These are phyloP conservation scores for Sinodicranocentrus sp. DNA, from an alignment of 2,888 invertebrate species.

Conservation along the genomic window DNA sequence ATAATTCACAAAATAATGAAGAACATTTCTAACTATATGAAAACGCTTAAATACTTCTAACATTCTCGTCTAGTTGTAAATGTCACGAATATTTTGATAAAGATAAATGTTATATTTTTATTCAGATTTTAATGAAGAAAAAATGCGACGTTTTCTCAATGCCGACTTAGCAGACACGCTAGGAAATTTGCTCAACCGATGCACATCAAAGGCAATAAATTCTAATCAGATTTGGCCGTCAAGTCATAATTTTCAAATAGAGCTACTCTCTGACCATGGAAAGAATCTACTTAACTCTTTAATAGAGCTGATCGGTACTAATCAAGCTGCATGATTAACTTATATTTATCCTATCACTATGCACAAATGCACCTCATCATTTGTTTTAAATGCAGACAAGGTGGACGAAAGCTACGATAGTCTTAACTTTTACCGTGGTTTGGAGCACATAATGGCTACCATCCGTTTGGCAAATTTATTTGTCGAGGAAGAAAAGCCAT, in stretches of 20 bases:
- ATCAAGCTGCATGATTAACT: not conserved
- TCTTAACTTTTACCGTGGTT: constrained; percentile 89
- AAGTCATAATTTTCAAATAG: not conserved
- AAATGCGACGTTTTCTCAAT: constrained; percentile 88
- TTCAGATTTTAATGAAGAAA: constrained; percentile 89
- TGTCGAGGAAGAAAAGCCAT: constrained; percentile 92
- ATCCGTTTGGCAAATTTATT: constrained; percentile 90
- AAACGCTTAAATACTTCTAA: too few relatives aligned
- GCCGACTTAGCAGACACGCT: constrained; percentile 94
- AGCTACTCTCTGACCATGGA: constrained; percentile 46
- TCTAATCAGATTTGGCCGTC: constrained; percentile 86
- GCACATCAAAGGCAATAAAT: constrained; percentile 88
- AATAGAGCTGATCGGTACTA: constrained; percentile 39
- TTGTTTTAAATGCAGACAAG: constrained; percentile 82
- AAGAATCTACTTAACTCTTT: constrained; percentile 29
- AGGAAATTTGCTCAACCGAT: constrained; percentile 92
- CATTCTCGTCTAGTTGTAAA: too few relatives aligned
- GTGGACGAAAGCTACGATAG: constrained; percentile 86
- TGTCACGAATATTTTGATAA: too few relatives aligned
- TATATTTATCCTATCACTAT: too few relatives aligned
- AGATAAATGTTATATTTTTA: not conserved
- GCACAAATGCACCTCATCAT: too few relatives aligned
- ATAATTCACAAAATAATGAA: too few relatives aligned
- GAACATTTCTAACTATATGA: too few relatives aligned
- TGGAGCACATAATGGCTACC: constrained; percentile 86